Evolutionary conservation across 2,113 vertebrate species (phyloP).

Genomic region (Microcebus tavaratra): DNA sequence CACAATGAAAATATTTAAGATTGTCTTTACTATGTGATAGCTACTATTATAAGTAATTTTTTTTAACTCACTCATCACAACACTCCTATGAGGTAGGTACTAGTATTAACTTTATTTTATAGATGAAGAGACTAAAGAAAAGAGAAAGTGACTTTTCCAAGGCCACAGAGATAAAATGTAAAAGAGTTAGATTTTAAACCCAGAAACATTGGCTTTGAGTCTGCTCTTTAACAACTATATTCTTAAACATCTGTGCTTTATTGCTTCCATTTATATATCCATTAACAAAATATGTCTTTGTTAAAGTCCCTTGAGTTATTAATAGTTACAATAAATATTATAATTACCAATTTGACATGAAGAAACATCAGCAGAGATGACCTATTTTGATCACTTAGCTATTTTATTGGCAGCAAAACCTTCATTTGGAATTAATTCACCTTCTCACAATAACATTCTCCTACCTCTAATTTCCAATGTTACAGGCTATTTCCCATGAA

Average conservation of each 20-base stretch:
- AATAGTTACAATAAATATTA: not conserved
- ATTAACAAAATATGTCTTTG: not conserved
- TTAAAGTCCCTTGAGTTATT: not conserved
- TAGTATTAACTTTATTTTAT: not conserved
- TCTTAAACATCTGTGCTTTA: not conserved
- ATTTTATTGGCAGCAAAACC: not conserved
- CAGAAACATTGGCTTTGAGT: not conserved
- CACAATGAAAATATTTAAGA: not conserved
- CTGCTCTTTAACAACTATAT: not conserved
- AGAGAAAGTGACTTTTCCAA: not conserved
- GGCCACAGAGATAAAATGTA: not conserved
- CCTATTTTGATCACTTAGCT: not conserved
- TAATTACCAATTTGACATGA: not conserved
- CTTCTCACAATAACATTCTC: not conserved
- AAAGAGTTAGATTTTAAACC: not conserved
- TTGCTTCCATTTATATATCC: not conserved
- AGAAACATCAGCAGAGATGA: not conserved
- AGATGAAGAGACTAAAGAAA: not conserved
- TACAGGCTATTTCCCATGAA: not conserved
- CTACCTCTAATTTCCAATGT: not conserved
- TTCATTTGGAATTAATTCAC: not conserved
- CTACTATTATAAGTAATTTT: not conserved
- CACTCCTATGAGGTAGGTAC: not conserved
- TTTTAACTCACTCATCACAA: not conserved
- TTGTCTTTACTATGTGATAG: not conserved